Evolutionary conservation across 2,888 invertebrate genomes (phyloP).

Genomic region (Patella pellucida): DNA sequence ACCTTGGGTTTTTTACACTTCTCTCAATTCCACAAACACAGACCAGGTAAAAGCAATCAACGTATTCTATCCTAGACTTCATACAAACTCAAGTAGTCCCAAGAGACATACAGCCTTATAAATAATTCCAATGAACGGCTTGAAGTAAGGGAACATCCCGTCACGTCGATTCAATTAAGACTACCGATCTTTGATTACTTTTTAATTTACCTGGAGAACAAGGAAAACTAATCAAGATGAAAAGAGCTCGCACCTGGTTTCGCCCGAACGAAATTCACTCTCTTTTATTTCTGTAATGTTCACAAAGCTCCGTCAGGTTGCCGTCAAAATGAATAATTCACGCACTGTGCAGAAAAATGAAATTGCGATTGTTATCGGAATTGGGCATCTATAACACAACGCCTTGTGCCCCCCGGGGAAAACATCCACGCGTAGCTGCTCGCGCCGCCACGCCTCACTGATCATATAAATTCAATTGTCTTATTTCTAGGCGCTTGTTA

Average conservation of each 20-base stretch:
- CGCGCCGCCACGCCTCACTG: background rate
- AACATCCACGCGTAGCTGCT: background rate
- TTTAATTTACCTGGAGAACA: conserved; percentile 8
- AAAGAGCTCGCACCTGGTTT: background rate
- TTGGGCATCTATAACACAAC: conserved; percentile 4
- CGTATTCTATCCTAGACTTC: too few species aligned
- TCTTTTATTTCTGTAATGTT: background rate
- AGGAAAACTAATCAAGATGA: background rate
- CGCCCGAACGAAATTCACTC: background rate
- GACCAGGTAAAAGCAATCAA: too few species aligned
- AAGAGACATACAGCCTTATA: background rate
- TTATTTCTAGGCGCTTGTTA: conserved; percentile 3
- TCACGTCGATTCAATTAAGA: conserved; percentile 6
- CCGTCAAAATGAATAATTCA: conserved; percentile 6
- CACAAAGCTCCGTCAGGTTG: conserved; percentile 1
- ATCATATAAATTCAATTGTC: conserved; percentile 6
- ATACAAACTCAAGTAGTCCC: background rate
- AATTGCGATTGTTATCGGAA: background rate
- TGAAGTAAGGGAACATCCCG: conserved; percentile 1
- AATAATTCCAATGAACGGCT: background rate
- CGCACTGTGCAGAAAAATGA: background rate
- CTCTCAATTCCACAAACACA: too few species aligned
- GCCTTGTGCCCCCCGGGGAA: background rate
- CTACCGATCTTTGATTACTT: conserved; percentile 4
- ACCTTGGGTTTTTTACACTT: too few species aligned